phyloP scores from a whole-genome alignment of 2,888 invertebrate species.

The Lapara coniferarum region DNA sequence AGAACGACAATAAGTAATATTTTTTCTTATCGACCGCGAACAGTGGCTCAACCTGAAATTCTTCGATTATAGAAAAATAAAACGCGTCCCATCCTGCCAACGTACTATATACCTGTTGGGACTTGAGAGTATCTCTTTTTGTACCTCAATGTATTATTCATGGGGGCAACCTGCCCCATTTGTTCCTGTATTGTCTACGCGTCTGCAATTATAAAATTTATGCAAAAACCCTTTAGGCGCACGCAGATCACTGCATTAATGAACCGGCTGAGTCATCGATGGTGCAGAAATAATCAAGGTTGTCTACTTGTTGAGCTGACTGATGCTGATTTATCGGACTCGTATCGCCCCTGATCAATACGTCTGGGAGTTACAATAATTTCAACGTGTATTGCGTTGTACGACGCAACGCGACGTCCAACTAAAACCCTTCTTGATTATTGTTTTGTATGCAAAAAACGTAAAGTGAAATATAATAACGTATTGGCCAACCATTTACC shows the following conservation, averaged over 20 bases:
- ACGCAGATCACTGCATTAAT: constrained; percentile 69
- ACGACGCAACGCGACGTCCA: constrained; percentile 8
- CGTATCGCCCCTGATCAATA: constrained; percentile 73
- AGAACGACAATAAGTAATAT: constrained; percentile 43
- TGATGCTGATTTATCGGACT: constrained; percentile 76
- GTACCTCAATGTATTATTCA: constrained; percentile 72
- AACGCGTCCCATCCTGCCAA: constrained; percentile 56
- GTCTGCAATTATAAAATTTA: constrained; percentile 78
- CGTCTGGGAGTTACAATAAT: constrained; percentile 49
- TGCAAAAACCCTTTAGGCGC: constrained; percentile 76
- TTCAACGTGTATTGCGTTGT: constrained; percentile 1
- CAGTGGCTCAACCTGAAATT: constrained; percentile 60
- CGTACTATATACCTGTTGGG: constrained; percentile 51
- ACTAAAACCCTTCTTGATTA: constrained; percentile 2
- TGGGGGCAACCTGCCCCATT: constrained; percentile 62
- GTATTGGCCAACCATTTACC: too few relatives aligned
- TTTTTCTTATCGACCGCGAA: constrained; percentile 51
- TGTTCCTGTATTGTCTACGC: constrained; percentile 78
- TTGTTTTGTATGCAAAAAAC: background rate
- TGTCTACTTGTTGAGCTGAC: constrained; percentile 70
- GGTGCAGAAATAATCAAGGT: constrained; percentile 62
- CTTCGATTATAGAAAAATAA: constrained; percentile 62
- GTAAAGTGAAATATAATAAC: background rate
- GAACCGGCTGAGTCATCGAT: constrained; percentile 64
- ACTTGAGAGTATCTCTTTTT: constrained; percentile 60